These are phyloP conservation scores for Perccottus glenii DNA, from an alignment of 2,113 vertebrate species.

Conservation along the genomic window DNA sequence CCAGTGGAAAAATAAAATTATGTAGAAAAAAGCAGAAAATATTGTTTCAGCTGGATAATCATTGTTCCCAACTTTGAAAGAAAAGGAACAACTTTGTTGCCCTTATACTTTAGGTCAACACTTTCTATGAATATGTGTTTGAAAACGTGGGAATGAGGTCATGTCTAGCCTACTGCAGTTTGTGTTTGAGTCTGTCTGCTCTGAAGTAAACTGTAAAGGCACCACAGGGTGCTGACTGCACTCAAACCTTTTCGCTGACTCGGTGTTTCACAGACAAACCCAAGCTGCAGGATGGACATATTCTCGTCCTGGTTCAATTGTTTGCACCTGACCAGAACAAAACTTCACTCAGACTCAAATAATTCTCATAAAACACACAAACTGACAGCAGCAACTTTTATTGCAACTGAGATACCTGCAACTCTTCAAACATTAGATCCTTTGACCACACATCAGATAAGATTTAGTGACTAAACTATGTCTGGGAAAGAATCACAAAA, in stretches of 20 bases:
- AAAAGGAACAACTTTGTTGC: not conserved
- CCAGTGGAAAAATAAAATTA: too few relatives aligned
- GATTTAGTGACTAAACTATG: too few relatives aligned
- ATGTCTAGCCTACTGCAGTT: constrained; percentile 41
- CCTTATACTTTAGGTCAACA: not conserved
- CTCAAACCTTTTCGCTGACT: constrained; percentile 74
- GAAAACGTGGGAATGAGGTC: constrained; percentile 11
- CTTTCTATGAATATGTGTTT: not conserved
- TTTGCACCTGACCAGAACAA: constrained; percentile 67
- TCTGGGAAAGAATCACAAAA: too few relatives aligned
- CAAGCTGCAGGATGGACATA: constrained; percentile 60
- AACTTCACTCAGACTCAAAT: constrained; percentile 51
- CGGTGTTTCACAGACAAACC: constrained; percentile 64
- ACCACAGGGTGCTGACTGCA: constrained; percentile 73
- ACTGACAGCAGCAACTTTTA: constrained; percentile 25
- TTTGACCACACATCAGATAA: not conserved
- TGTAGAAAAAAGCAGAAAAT: too few relatives aligned
- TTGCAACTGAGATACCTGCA: too few relatives aligned
- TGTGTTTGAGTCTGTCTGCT: constrained; percentile 49
- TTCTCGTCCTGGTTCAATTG: constrained; percentile 48
- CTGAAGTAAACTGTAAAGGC: constrained; percentile 70
- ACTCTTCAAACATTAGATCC: too few relatives aligned
- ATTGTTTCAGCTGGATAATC: too few relatives aligned
- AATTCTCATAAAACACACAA: constrained; percentile 28
- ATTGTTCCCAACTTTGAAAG: too few relatives aligned